Conservation (phyloP, 2,888 invertebrate genomes). For the Heliothis peltigera region DNA sequence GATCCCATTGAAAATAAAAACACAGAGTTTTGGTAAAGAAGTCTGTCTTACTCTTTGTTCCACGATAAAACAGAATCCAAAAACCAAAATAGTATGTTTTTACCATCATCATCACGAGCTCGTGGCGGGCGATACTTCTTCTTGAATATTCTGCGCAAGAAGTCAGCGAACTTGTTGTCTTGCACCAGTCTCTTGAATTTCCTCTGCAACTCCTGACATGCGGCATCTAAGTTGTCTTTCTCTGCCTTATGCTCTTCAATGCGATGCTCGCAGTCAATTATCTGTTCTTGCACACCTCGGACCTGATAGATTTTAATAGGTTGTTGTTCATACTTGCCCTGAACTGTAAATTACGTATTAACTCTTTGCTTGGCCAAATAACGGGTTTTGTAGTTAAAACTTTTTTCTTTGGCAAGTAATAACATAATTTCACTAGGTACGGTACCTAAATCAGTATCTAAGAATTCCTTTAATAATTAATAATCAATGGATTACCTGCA, state of each 20-base stretch:
- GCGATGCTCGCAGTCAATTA: slow-evolving; percentile 84
- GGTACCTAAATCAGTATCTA: too few relatives aligned
- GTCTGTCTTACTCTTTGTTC: not conserved
- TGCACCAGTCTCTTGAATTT: slow-evolving; percentile 90
- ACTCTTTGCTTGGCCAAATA: too few relatives aligned
- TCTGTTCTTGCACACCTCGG: slow-evolving; percentile 87
- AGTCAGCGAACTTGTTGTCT: slow-evolving; percentile 94
- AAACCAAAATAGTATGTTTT: not conserved
- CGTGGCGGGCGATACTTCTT: slow-evolving; percentile 94
- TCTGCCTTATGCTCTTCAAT: slow-evolving; percentile 85
- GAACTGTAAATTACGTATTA: too few relatives aligned
- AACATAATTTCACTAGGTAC: too few relatives aligned
- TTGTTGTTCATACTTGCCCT: too few relatives aligned
- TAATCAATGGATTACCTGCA: too few relatives aligned
- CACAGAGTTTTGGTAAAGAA: too few relatives aligned
- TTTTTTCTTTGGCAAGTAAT: too few relatives aligned
- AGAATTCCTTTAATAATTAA: too few relatives aligned
- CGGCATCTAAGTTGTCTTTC: slow-evolving; percentile 71
- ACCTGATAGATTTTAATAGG: slow-evolving; percentile 68
- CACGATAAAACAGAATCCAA: not conserved
- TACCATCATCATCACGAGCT: slow-evolving; percentile 85
- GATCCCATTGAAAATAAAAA: too few relatives aligned
- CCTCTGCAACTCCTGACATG: slow-evolving; percentile 80
- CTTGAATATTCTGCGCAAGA: slow-evolving; percentile 94
- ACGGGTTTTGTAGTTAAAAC: too few relatives aligned